phyloP scores from a whole-genome alignment of 2,888 invertebrate genomes.

The Petrophora chlorosata region DNA sequence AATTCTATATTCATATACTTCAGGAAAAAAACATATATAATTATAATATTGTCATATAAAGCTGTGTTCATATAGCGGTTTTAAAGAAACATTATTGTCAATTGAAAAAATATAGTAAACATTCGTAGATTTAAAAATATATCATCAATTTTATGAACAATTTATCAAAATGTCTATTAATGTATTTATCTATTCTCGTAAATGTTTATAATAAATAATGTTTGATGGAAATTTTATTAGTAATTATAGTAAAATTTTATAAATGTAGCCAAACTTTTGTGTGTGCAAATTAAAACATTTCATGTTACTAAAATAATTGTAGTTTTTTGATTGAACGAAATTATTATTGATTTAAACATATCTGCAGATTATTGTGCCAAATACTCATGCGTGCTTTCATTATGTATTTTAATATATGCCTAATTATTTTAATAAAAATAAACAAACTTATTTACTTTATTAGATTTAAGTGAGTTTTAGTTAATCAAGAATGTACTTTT shows the following conservation, averaged over 20 bases:
- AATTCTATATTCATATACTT: too few species aligned
- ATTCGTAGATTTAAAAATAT: slow-evolving; percentile 39
- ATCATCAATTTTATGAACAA: slow-evolving; percentile 8
- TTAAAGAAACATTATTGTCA: slow-evolving; percentile 20
- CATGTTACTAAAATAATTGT: too few species aligned
- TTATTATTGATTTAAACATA: too few species aligned
- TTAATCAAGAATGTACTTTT: slow-evolving; percentile 19
- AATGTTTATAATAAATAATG: slow-evolving; percentile 27
- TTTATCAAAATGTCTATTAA: slow-evolving; percentile 37
- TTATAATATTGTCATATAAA: too few species aligned
- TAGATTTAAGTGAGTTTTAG: slow-evolving; percentile 6
- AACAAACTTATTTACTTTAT: slow-evolving; percentile 4
- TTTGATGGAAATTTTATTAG: slow-evolving; percentile 20
- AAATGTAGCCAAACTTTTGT: too few species aligned
- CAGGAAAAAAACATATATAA: too few species aligned
- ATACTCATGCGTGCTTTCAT: slow-evolving; percentile 18
- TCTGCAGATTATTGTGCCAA: slow-evolving; percentile 19
- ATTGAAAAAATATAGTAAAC: slow-evolving; percentile 42
- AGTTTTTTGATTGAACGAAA: too few species aligned
- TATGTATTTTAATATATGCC: slow-evolving; percentile 1
- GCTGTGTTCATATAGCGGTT: slow-evolving; percentile 1
- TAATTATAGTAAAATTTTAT: too few species aligned
- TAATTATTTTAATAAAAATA: neutral
- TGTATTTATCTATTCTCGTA: slow-evolving; percentile 41
- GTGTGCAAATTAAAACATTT: too few species aligned